These are phyloP conservation scores for Apamea anceps DNA, from an alignment of 2,888 invertebrate species.

Conservation along the genomic window DNA sequence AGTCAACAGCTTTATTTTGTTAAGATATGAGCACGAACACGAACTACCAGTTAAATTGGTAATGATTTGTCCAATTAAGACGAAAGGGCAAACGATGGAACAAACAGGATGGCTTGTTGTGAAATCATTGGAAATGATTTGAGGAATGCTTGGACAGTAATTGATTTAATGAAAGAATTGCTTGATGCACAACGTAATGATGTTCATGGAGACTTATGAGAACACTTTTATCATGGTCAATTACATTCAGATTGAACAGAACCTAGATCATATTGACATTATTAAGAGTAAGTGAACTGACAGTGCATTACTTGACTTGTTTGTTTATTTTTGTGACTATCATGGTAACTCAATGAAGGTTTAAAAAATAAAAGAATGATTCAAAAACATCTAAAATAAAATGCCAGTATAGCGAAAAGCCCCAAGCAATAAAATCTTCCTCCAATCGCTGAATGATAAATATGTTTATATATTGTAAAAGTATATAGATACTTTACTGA, in stretches of 20 bases:
- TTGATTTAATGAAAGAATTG: slow-evolving; percentile 64
- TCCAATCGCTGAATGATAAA: background rate
- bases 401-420: background rate
- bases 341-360: background rate
- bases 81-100: slow-evolving; percentile 75
- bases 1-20: slow-evolving; percentile 80
- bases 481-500: too few relatives aligned
- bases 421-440: background rate
- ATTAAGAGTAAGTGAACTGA: background rate
- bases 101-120: slow-evolving; percentile 73
- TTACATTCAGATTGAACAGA: slow-evolving; percentile 26
- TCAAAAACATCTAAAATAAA: background rate
- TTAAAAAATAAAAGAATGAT: background rate
- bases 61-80: slow-evolving; percentile 86
- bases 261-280: background rate
- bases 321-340: background rate
- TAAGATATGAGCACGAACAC: slow-evolving; percentile 77
- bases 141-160: slow-evolving; percentile 62
- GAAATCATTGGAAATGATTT: slow-evolving; percentile 74
- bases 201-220: slow-evolving; percentile 47
- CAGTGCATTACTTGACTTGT: background rate
- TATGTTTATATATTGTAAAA: slow-evolving; percentile 23
- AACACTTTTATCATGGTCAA: slow-evolving; percentile 40
- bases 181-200: slow-evolving; percentile 56
- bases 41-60: slow-evolving; percentile 79